phyloP scores from a whole-genome alignment of 2,888 invertebrate species.

The Hymenopus coronatus region DNA sequence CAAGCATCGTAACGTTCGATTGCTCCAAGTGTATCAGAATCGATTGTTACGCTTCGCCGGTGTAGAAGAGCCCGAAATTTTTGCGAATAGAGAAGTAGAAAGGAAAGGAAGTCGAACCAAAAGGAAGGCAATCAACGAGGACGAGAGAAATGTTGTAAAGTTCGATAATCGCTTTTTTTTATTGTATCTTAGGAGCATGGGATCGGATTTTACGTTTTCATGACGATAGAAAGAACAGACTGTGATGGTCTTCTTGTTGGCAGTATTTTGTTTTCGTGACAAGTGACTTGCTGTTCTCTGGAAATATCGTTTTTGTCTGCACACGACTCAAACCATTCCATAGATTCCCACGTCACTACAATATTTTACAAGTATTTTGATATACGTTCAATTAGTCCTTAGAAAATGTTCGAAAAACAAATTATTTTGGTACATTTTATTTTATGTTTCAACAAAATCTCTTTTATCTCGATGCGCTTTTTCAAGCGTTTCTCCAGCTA shows the following conservation, averaged over 20 bases:
- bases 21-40: background rate
- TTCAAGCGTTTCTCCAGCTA: too few species aligned
- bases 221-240: background rate
- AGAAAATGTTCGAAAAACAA: too few species aligned
- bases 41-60: background rate
- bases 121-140: background rate
- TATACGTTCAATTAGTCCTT: too few species aligned
- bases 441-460: too few species aligned
- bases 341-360: too few species aligned
- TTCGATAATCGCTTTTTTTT: background rate
- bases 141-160: background rate
- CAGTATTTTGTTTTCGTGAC: too few species aligned
- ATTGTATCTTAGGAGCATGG: background rate
- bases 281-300: too few species aligned
- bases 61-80: background rate
- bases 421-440: too few species aligned
- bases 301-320: too few species aligned
- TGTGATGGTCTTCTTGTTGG: background rate
- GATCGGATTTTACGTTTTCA: background rate
- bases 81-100: background rate
- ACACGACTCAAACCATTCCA: too few species aligned
- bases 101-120: background rate
- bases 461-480: too few species aligned
- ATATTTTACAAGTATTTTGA: too few species aligned
- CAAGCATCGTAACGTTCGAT: background rate